Evolutionary conservation across 2,113 vertebrate genomes (phyloP), one percentile per base, ranked within the genome.

Genomic region (Apodemus speciosus): DNA sequence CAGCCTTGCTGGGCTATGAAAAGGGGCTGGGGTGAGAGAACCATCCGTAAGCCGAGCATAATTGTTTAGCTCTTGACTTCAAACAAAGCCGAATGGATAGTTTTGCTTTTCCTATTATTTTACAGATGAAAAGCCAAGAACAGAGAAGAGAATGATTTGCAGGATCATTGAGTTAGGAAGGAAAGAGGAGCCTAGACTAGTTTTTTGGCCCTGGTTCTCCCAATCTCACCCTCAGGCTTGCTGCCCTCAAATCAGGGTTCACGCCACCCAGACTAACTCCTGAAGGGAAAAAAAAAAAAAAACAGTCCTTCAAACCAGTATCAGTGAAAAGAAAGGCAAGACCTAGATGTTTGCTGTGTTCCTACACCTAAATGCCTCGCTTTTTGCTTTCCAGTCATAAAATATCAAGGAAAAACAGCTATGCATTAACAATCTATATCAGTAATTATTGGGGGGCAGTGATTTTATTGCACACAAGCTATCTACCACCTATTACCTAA

Each of bases 31-130:
- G 6, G 27, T 9, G 14, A 25, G 18, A 75, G 43, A 40, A 18
- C 15, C 58, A 32, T 0, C 84, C 79, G 5, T 27, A 64, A 72
- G n/a, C 32, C 40, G 86, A 90, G 72, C 35, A 38, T 56, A 40
- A 60, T 79, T 66, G 25, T 91, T 89, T 92, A 68, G 66, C 46
- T 93, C 53, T 85, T 73, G 66, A 49, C 72, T 58, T 35, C 90
- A 72, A 89, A 91, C 58, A 93, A 94, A 95, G 66, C 62, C 69
- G 25, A 86, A 72, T 6, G 60, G 73, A 21, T 71, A 16, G 23
- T 92, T 96, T 64, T 91, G 18, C 40, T 89, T 92, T 91, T 80
- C 60, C 68, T 93, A 25, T 73, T 93, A 25, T 73, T 96, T 94
- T 94, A 62, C 13, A 95, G 89, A 85, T 68, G 53, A 92, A 38